Conservation (phyloP, 2,113 vertebrate species). For the Takifugu bimaculatus region DNA sequence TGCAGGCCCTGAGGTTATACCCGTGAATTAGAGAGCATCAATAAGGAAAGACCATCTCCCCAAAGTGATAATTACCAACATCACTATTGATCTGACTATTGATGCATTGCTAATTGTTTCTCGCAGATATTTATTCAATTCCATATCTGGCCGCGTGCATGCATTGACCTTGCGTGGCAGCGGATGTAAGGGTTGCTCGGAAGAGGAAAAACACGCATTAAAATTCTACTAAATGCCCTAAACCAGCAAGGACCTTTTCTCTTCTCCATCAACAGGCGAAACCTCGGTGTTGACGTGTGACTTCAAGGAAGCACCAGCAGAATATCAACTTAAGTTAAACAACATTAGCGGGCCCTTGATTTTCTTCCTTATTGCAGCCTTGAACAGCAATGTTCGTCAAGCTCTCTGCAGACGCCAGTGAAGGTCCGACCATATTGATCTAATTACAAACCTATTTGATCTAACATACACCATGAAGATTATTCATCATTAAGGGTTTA, state of each 20-base stretch:
- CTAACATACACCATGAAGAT: slow-evolving; percentile 54
- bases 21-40: slow-evolving; percentile 67
- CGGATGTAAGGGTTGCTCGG: slow-evolving; percentile 34
- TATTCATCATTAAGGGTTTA: slow-evolving; percentile 69
- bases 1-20: slow-evolving; percentile 60
- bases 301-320: slow-evolving; percentile 24
- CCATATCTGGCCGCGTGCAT: slow-evolving; percentile 51
- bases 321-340: slow-evolving; percentile 50
- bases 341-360: slow-evolving; percentile 30
- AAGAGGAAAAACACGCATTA: slow-evolving; percentile 48
- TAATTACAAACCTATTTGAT: slow-evolving; percentile 49
- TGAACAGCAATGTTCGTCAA: slow-evolving; percentile 46
- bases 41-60: slow-evolving; percentile 73
- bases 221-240: slow-evolving; percentile 50
- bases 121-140: slow-evolving; percentile 73
- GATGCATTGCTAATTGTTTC: slow-evolving; percentile 80
- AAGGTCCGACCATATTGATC: slow-evolving; percentile 60
- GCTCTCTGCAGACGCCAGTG: slow-evolving; percentile 50
- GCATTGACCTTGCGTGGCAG: slow-evolving; percentile 70
- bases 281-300: slow-evolving; percentile 36
- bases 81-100: slow-evolving; percentile 75
- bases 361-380: slow-evolving; percentile 52
- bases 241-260: slow-evolving; percentile 43
- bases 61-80: slow-evolving; percentile 80
- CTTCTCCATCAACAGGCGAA: slow-evolving; percentile 22